Percentiles rank a stretch among this genome's conserved stretches.
phyloP scores from a whole-genome alignment of 2,113 vertebrate genomes.

The Vulpes ferrilata region DNA sequence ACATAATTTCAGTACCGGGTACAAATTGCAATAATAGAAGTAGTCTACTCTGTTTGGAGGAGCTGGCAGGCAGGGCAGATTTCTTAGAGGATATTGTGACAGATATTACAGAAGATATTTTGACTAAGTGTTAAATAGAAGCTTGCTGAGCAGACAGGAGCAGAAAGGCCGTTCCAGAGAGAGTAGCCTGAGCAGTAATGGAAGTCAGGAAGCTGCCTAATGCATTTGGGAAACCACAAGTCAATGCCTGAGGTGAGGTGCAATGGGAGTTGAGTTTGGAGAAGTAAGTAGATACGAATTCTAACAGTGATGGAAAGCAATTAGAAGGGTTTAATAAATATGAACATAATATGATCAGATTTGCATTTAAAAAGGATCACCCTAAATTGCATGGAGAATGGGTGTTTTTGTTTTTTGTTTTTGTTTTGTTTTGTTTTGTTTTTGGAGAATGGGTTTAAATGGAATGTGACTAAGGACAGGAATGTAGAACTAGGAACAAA shows the following conservation, averaged over 20 bases:
- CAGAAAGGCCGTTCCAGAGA: not conserved
- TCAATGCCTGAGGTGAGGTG: not conserved
- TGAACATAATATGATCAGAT: not conserved
- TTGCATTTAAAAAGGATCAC: not conserved
- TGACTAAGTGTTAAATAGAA: not conserved
- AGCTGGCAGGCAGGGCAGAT: not conserved
- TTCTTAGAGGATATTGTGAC: not conserved
- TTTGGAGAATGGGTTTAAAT: not conserved
- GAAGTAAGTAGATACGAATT: not conserved
- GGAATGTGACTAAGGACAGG: not conserved
- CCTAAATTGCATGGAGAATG: not conserved
- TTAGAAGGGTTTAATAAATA: not conserved
- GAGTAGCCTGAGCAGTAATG: rapidly evolving
- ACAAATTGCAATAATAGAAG: not conserved
- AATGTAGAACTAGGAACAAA: not conserved
- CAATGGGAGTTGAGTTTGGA: not conserved
- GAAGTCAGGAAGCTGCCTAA: not conserved
- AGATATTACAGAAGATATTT: not conserved
- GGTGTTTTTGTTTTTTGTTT: not conserved
- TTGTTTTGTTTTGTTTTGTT: no score
- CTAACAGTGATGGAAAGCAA: not conserved
- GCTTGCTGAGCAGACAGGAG: not conserved
- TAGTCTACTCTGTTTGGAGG: not conserved
- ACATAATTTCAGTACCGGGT: not conserved
- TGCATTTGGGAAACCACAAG: not conserved